A percentile compares a stretch with the other conserved stretches of the same genome.
phyloP scores from a whole-genome alignment of 2,113 vertebrate species.

The Ifrita kowaldi region DNA sequence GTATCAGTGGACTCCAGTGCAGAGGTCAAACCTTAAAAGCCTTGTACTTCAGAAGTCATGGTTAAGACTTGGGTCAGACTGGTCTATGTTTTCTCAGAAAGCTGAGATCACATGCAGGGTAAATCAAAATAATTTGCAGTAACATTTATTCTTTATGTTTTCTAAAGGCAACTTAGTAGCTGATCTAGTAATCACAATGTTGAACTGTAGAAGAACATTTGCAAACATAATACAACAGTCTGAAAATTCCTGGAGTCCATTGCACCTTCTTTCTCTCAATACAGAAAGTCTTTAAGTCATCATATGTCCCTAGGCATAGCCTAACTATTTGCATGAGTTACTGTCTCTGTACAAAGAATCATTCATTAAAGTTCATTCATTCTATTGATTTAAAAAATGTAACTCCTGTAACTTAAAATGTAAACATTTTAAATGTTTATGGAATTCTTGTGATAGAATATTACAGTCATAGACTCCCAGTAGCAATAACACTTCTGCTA shows the following conservation, averaged over 20 bases:
- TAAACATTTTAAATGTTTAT: background rate
- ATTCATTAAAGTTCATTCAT: background rate
- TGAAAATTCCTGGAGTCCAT: background rate
- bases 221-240: background rate
- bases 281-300: background rate
- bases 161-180: background rate
- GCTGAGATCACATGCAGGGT: background rate
- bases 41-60: background rate
- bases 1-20: background rate
- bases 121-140: background rate
- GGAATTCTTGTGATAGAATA: background rate
- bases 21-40: background rate
- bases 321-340: background rate
- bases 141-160: background rate
- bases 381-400: background rate
- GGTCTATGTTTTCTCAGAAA: background rate
- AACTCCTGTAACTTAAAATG: too few species aligned
- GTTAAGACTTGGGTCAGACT: background rate
- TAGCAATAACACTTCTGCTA: background rate
- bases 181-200: background rate
- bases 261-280: background rate
- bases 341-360: background rate
- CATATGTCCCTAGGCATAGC: fast-evolving
- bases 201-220: background rate
- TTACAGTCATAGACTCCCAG: background rate